phyloP scores from a whole-genome alignment of 2,113 vertebrate genomes.

The Tychaedon coryphoeus region DNA sequence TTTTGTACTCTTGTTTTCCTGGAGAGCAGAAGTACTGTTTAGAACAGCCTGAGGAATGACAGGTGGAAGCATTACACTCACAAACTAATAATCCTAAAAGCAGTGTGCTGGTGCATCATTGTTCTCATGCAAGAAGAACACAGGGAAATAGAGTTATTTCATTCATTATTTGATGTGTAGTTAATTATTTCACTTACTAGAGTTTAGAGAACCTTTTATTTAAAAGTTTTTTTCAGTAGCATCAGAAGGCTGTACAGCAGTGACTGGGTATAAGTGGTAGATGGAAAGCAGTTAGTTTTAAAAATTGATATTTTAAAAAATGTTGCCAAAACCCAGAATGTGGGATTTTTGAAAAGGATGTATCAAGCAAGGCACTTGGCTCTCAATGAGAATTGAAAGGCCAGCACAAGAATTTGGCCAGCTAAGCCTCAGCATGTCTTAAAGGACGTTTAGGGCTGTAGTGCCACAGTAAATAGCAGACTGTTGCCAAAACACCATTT shows the following conservation, averaged over 20 bases:
- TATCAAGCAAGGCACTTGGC: not conserved
- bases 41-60: not conserved
- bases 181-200: not conserved
- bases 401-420: not conserved
- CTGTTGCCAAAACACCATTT: constrained; percentile 47
- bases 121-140: not conserved
- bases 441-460: not conserved
- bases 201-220: not conserved
- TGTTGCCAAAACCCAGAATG: not conserved
- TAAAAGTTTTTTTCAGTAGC: not conserved
- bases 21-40: not conserved
- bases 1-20: not conserved
- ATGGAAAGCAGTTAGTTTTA: not conserved
- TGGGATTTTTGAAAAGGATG: not conserved
- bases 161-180: not conserved
- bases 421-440: not conserved
- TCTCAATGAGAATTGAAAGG: not conserved
- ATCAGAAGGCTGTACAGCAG: not conserved
- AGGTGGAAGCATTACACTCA: not conserved
- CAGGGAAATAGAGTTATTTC: not conserved
- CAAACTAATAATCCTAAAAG: not conserved
- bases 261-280: not conserved
- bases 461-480: constrained; percentile 39
- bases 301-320: not conserved
- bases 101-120: not conserved